A percentile compares a stretch with the other conserved stretches of the same genome.
Evolutionary conservation across 1,140 invertebrate genomes (phyloP).

Genomic region (Orius laevigatus): DNA sequence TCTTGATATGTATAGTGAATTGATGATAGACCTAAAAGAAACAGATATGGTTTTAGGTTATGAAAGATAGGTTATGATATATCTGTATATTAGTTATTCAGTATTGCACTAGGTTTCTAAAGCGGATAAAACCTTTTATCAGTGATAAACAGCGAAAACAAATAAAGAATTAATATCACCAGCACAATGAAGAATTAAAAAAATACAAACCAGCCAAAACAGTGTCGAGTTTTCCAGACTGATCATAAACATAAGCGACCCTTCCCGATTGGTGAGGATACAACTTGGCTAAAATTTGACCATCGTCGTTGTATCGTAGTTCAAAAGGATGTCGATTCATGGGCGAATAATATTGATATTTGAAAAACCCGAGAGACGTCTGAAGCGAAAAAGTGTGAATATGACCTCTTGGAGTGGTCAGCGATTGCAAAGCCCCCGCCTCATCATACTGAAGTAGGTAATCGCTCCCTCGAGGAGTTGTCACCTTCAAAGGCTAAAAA

Average conservation of each 20-base stretch:
- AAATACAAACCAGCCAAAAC: conserved; percentile 48
- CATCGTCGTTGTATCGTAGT: conserved; percentile 78
- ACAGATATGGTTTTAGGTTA: too few relatives aligned
- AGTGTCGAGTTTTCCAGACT: conserved; percentile 62
- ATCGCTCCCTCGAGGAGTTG: conserved; percentile 77
- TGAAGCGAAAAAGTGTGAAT: conserved; percentile 84
- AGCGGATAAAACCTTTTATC: too few relatives aligned
- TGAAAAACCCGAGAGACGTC: conserved; percentile 81
- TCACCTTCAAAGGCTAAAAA: conserved; percentile 66
- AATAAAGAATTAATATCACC: not conserved
- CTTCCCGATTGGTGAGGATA: conserved; percentile 80
- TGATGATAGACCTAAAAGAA: conserved; percentile 50
- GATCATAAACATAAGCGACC: conserved; percentile 75
- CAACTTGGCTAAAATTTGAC: conserved; percentile 71
- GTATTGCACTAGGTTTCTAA: too few relatives aligned
- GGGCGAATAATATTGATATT: conserved; percentile 79
- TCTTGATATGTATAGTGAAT: conserved; percentile 79
- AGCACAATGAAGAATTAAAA: conserved; percentile 11
- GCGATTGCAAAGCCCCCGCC: conserved; percentile 71
- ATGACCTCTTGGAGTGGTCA: conserved; percentile 82
- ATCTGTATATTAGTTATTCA: too few relatives aligned
- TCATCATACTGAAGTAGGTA: conserved; percentile 85
- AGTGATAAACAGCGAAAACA: too few relatives aligned
- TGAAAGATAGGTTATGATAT: too few relatives aligned
- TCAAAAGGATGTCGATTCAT: conserved; percentile 80